These are phyloP conservation scores for Anguilla marmorata DNA, from an alignment of 2,797 vertebrate genomes.

Conservation along the genomic window DNA sequence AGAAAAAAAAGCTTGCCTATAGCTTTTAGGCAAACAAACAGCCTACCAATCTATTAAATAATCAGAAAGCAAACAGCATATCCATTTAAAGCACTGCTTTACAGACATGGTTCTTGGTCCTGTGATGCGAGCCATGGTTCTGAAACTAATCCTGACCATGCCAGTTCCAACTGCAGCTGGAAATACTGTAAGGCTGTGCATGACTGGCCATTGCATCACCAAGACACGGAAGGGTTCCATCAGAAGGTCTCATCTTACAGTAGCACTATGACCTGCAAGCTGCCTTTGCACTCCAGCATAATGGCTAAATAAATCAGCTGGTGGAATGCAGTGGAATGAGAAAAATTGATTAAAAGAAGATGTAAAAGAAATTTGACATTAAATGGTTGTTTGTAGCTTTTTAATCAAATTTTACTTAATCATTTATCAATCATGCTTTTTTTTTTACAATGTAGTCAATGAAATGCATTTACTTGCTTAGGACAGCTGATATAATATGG, in stretches of 20 bases:
- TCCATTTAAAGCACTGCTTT: too few species aligned
- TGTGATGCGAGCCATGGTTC: too few species aligned
- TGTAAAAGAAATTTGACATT: not conserved
- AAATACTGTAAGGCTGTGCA: not conserved
- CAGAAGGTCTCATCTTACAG: not conserved
- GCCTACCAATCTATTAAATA: too few species aligned
- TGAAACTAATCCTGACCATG: too few species aligned
- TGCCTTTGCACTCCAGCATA: not conserved
- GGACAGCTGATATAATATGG: not conserved
- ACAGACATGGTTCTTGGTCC: too few species aligned
- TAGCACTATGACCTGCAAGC: not conserved
- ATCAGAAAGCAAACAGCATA: too few species aligned
- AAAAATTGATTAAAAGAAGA: not conserved
- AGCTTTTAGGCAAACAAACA: too few species aligned
- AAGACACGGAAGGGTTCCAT: not conserved
- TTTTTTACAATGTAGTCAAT: not conserved
- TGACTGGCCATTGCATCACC: not conserved
- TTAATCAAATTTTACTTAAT: not conserved
- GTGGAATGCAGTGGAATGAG: not conserved
- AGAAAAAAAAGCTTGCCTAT: too few species aligned
- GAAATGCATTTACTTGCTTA: not conserved
- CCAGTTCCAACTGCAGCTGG: not conserved
- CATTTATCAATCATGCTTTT: too few species aligned
- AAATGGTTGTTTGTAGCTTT: not conserved
- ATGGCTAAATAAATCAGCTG: not conserved